Evolutionary conservation across 1,140 invertebrate species (phyloP), one percentile per base, ranked within the genome.

Genomic region (Leptopilina clavipes): DNA sequence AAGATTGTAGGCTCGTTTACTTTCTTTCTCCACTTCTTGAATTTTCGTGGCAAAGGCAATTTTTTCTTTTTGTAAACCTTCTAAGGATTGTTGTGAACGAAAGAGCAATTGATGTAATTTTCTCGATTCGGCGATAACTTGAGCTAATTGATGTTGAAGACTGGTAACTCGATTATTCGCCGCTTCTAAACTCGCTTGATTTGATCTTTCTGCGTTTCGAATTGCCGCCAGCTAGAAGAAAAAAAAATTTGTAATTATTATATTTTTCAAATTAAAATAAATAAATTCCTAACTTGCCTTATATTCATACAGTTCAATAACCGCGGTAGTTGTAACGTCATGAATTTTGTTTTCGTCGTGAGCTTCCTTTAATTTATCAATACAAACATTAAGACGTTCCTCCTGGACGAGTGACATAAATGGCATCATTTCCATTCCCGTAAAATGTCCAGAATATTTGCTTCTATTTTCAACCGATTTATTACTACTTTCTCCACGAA

Each of bases 221-320:
- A 92, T 91, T 14, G 91, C 83, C 31, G 88, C 87, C 70, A 92
- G 81, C 86, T 89, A 75, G 81, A 80, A 81, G 76, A 74, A 19
- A 56, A 40, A 9, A 25, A 76, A 71, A n/a, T 65, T 31, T 31
- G 5, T 31, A n/a, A 31, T 31, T 31, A 31, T 31, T 31, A 6
- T 3, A 3, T 31, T 31, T 31, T 31, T 31, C 6, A 3, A 3
- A 6, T 31, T 31, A 31, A 31, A 31, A 31, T n/a, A n/a, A n/a
- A 31, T 31, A 6, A 31, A 31, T 3, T 31, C 25, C 1, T 31
- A 31, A 31, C 25, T 59, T 25, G 88, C 88, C 81, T 94, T 94
- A 82, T 94, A 94, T 48, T 94, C 93, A 77, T 94, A 95, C 70
- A 95, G 83, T 85, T 95, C 94, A 92, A 95, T 94, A 2, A 95